phyloP scores from a whole-genome alignment of 2,113 vertebrate genomes.

The Formicarius rufipectus region DNA sequence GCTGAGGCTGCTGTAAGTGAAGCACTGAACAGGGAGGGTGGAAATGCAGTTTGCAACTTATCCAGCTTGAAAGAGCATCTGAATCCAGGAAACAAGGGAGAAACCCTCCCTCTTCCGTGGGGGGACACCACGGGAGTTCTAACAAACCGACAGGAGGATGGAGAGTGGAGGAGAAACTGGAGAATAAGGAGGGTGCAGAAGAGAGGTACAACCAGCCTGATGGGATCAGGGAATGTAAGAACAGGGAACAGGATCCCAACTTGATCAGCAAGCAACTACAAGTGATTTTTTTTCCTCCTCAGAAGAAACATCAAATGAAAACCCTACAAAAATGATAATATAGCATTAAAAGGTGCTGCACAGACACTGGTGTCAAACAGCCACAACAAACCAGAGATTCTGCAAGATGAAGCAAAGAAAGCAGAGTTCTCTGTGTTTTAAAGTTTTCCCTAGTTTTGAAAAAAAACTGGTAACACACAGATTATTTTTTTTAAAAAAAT shows the following conservation, averaged over 20 bases:
- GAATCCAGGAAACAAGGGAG: not conserved
- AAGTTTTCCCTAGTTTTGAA: not conserved
- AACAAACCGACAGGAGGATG: not conserved
- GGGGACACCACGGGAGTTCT: not conserved
- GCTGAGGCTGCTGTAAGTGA: not conserved
- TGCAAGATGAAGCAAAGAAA: not conserved
- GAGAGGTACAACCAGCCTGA: not conserved
- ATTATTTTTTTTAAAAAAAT: not conserved
- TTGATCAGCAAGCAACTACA: rapidly evolving
- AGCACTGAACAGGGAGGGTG: not conserved
- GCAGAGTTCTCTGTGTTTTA: not conserved
- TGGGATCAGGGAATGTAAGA: not conserved
- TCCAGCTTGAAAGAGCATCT: not conserved
- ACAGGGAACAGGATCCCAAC: not conserved
- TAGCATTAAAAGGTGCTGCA: not conserved
- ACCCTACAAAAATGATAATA: not conserved
- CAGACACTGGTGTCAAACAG: not conserved
- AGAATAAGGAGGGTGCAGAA: not conserved
- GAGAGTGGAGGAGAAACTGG: not conserved
- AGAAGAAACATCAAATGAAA: not conserved
- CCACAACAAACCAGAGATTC: not conserved
- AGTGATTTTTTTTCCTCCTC: not conserved
- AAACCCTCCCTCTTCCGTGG: not conserved
- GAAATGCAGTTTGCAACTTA: not conserved
- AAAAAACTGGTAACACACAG: not conserved